Evolutionary conservation across 2,113 vertebrate species (phyloP).

Genomic region (Rhinolophus ferrumequinum): DNA sequence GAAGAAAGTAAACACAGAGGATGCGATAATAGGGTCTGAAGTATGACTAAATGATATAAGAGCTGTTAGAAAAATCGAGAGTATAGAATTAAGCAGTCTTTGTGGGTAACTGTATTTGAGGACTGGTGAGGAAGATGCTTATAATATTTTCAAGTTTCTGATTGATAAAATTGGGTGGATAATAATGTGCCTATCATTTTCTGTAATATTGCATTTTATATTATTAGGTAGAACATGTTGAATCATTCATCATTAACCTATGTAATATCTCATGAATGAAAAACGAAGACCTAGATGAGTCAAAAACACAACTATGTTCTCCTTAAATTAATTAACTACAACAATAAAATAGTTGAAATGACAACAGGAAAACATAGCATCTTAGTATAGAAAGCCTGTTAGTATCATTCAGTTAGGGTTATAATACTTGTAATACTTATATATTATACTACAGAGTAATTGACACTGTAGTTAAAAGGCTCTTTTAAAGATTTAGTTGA

Average conservation of each 20-base stretch:
- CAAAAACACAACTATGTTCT: neutral
- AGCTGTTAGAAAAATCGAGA: neutral
- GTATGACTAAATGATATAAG: neutral
- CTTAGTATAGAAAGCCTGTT: neutral
- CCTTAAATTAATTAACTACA: neutral
- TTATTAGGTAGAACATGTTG: neutral
- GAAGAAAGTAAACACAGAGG: neutral
- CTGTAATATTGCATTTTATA: neutral
- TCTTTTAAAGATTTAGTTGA: neutral
- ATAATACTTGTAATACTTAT: neutral
- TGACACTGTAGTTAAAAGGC: neutral
- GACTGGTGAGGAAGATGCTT: neutral
- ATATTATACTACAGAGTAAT: neutral
- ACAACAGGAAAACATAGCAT: neutral
- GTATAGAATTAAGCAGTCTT: neutral
- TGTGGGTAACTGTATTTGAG: neutral
- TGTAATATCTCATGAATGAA: neutral
- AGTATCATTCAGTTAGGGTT: neutral
- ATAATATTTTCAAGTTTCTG: neutral
- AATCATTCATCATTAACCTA: neutral
- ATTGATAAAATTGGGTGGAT: neutral
- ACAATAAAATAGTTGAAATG: neutral
- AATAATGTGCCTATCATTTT: neutral
- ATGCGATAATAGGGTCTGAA: neutral
- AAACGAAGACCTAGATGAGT: neutral